Percentiles rank a stretch among this genome's conserved stretches.
phyloP scores from a whole-genome alignment of 2,888 invertebrate species.

The Anarsia innoxiella region DNA sequence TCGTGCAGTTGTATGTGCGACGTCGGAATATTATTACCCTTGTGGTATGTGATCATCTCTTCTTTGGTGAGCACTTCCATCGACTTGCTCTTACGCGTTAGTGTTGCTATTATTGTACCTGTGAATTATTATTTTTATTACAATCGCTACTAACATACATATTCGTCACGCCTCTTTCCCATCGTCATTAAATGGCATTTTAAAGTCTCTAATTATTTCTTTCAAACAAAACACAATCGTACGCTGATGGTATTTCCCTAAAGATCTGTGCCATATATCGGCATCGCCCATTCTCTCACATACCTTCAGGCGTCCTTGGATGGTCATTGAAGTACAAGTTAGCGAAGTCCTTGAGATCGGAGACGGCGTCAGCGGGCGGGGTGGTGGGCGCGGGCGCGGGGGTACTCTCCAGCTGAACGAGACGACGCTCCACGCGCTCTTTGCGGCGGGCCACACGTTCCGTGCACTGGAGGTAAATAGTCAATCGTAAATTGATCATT shows the following conservation, averaged over 20 bases:
- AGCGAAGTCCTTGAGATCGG: constrained; percentile 95
- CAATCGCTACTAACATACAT: too few relatives aligned
- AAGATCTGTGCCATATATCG: too few relatives aligned
- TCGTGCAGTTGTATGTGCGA: constrained; percentile 97
- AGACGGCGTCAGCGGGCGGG: constrained; percentile 77
- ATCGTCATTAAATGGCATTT: too few relatives aligned
- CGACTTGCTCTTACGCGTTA: constrained; percentile 86
- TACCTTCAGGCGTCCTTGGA: constrained; percentile 88
- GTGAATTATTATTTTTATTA: too few relatives aligned
- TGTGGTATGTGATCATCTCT: constrained; percentile 94
- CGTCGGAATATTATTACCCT: constrained; percentile 90
- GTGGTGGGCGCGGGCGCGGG: constrained; percentile 42
- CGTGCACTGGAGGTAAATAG: constrained; percentile 45
- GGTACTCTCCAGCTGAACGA: constrained; percentile 83
- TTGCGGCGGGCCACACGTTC: constrained; percentile 88
- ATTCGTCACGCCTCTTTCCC: too few relatives aligned
- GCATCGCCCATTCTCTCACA: too few relatives aligned
- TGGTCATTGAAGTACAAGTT: constrained; percentile 94
- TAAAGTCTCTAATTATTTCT: too few relatives aligned
- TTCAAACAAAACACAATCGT: too few relatives aligned
- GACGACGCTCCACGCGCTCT: constrained; percentile 88
- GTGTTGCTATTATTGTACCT: constrained; percentile 87
- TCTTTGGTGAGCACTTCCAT: constrained; percentile 89
- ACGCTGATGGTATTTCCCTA: too few relatives aligned
- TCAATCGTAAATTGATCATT: too few relatives aligned